Evolutionary conservation across 2,797 vertebrate species (phyloP), one percentile per base, ranked within the genome.

Genomic region (Sebastes iracundus): DNA sequence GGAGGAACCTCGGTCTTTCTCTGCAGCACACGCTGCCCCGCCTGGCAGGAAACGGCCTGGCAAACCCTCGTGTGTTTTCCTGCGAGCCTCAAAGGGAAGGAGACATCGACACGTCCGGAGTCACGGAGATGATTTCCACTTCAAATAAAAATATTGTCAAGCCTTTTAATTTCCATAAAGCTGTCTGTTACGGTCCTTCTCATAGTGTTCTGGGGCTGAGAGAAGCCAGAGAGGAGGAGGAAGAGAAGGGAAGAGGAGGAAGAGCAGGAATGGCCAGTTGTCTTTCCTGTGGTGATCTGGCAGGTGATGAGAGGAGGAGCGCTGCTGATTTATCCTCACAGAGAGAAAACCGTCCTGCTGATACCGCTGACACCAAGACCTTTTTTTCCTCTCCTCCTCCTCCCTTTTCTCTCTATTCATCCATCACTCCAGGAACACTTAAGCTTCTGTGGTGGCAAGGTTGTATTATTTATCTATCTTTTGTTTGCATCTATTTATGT

Each of bases 271-370:
- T 1, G 59, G 66, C 62, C 27, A 64, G 69, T 25, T 8, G 8
- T 58, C 49, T 71, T 38, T 72, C 83, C 86, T 66, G 78, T 61
- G 55, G 76, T 23, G 79, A 84, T 72, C 86, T 94, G 93, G 89
- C 89, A 63, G 77, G 12, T 67, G 87, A 93, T 93, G 80, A 92
- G 81, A 94, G 83, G 59, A 88, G 58, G 71, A 77, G 14, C 8
- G n/a, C 80, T 75, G 77, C 76, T 76, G 87, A 86, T 87, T 89
- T 78, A 82, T 88, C 75, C 82, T 78, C 76, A 38, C 55, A 76
- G 63, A 82, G 52, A 83, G 62, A 81, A 68, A 84, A 70, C 1
- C 3, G 2, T 75, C 88, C 82, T 58, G 85, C 70, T 75, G 81
- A 77, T 42, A 18, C 58, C 7, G 22, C 86, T 86, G 70, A 87